Evolutionary conservation across 2,797 vertebrate species (phyloP).

Genomic region (Psittacula echo): DNA sequence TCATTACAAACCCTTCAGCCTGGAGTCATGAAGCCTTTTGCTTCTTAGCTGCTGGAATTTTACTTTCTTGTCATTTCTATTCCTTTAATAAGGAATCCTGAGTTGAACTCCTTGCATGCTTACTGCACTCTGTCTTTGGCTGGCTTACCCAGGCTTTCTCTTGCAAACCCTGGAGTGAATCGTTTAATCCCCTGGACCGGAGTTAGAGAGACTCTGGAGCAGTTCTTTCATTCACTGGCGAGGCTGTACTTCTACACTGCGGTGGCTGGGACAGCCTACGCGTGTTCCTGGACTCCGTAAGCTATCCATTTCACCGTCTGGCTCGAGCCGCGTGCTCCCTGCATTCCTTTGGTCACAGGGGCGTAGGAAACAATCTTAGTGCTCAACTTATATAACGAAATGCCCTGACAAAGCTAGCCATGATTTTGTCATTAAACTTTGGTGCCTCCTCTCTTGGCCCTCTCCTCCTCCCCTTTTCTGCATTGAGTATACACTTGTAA

Average conservation of each 20-base stretch:
- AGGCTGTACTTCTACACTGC: background rate
- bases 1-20: background rate
- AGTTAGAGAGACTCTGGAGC: background rate
- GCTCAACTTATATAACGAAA: background rate
- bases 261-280: background rate
- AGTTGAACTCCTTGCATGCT: conserved; percentile 27
- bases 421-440: background rate
- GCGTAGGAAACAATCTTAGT: background rate
- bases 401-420: background rate
- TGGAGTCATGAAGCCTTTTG: background rate
- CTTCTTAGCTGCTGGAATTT: background rate
- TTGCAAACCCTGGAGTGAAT: conserved; percentile 15
- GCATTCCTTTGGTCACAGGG: conserved; percentile 50
- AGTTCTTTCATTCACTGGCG: background rate
- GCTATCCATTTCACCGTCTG: background rate
- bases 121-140: conserved; percentile 16
- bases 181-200: background rate
- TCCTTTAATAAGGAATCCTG: conserved; percentile 26
- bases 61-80: background rate
- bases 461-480: background rate
- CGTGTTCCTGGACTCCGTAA: background rate
- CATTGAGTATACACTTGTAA: background rate
- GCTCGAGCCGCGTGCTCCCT: background rate
- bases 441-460: background rate
- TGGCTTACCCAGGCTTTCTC: conserved; percentile 17